phyloP scores from a whole-genome alignment of 2,113 vertebrate genomes.

The Ammodytes dubius region DNA sequence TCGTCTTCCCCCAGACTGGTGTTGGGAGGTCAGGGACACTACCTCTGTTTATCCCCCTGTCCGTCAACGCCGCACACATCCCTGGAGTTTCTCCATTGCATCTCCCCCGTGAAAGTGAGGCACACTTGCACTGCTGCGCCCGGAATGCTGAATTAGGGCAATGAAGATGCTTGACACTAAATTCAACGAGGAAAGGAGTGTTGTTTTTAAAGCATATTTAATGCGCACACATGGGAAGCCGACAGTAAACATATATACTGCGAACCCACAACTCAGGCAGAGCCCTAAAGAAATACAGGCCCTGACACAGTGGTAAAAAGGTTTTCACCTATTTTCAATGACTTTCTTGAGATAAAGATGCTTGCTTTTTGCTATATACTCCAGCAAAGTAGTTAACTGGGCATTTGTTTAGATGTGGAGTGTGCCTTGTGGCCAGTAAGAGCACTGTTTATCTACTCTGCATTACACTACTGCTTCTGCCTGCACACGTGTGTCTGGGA shows the following conservation, averaged over 20 bases:
- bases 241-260: not conserved
- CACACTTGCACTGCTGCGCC: slow-evolving; percentile 56
- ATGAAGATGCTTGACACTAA: slow-evolving; percentile 49
- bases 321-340: not conserved
- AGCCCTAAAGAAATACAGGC: slow-evolving; percentile 1
- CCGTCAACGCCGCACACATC: slow-evolving; percentile 80
- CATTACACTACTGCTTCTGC: slow-evolving; percentile 83
- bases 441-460: slow-evolving; percentile 82
- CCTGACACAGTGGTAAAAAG: not conserved
- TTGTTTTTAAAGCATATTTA: slow-evolving; percentile 35
- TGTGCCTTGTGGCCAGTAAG: slow-evolving; percentile 77
- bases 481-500: slow-evolving; percentile 84
- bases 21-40: slow-evolving; percentile 82
- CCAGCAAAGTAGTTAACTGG: slow-evolving; percentile 51
- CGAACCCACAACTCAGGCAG: slow-evolving; percentile 8
- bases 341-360: slow-evolving; percentile 18
- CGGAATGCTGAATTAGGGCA: slow-evolving; percentile 48
- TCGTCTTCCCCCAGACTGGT: slow-evolving; percentile 81
- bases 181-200: slow-evolving; percentile 10
- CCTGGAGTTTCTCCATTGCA: slow-evolving; percentile 64
- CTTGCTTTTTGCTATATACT: slow-evolving; percentile 23
- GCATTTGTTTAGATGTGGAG: slow-evolving; percentile 70
- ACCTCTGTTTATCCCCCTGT: slow-evolving; percentile 84
- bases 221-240: slow-evolving; percentile 4
- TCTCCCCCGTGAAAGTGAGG: slow-evolving; percentile 75